Percentiles rank a stretch among this genome's conserved stretches.
Evolutionary conservation across 2,888 invertebrate species (phyloP).

Genomic region (Callinectes sapidus): DNA sequence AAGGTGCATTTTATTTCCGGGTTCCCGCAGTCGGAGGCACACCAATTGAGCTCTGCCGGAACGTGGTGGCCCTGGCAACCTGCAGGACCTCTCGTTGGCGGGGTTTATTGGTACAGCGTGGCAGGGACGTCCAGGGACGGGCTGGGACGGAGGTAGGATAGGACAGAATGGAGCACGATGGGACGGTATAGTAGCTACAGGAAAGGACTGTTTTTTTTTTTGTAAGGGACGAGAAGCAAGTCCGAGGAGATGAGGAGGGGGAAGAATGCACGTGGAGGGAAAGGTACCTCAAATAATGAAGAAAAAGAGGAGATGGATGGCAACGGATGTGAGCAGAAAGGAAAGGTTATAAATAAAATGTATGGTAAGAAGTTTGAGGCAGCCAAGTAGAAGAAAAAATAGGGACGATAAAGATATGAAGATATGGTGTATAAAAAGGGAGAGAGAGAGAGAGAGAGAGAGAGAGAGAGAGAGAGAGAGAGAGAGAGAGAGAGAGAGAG

Average conservation of each 20-base stretch:
- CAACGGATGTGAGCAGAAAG: neutral
- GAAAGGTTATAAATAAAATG: neutral
- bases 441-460: neutral
- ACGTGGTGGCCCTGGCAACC: neutral
- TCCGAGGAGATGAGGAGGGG: neutral
- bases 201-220: neutral
- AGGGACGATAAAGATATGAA: neutral
- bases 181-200: neutral
- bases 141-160: neutral
- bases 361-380: neutral
- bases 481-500: neutral
- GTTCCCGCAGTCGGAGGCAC: neutral
- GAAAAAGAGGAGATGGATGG: neutral
- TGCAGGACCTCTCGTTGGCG: neutral
- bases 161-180: neutral
- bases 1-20: slow-evolving; percentile 6
- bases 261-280: neutral
- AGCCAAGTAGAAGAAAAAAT: neutral
- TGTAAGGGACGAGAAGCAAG: slow-evolving; percentile 1
- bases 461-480: neutral
- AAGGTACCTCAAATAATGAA: neutral
- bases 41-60: neutral
- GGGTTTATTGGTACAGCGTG: neutral
- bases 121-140: neutral
- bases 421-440: no score